Evolutionary conservation across 1,140 invertebrate genomes (phyloP).

Genomic region (Anadara kagoshimensis): DNA sequence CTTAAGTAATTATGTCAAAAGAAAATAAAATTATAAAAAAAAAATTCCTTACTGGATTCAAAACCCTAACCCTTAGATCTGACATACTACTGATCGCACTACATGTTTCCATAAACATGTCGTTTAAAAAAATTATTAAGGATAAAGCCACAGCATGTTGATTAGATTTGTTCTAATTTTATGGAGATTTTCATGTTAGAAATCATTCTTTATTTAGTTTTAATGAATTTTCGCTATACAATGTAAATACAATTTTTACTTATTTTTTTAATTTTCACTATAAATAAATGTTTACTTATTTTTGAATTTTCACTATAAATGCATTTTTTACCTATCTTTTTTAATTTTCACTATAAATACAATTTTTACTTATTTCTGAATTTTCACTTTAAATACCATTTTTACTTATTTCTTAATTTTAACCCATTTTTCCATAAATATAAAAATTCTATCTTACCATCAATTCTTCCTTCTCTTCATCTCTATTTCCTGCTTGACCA

Average conservation of each 20-base stretch:
- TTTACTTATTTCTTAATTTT: neutral
- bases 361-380: neutral
- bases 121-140: too few relatives aligned
- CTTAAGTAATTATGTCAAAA: too few relatives aligned
- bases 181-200: too few relatives aligned
- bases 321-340: neutral
- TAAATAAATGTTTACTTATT: neutral
- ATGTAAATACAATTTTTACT: neutral
- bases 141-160: too few relatives aligned
- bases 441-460: conserved; percentile 77
- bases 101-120: too few relatives aligned
- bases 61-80: too few relatives aligned
- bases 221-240: too few relatives aligned
- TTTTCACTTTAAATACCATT: neutral
- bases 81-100: too few relatives aligned
- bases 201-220: too few relatives aligned
- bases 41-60: too few relatives aligned
- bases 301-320: neutral
- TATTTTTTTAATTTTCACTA: neutral
- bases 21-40: too few relatives aligned
- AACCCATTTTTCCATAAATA: neutral
- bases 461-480: conserved; percentile 85
- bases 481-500: conserved; percentile 84
- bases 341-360: neutral
- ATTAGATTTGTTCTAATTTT: neutral